phyloP scores from a whole-genome alignment of 2,797 vertebrate species.

The Taeniopygia guttata region DNA sequence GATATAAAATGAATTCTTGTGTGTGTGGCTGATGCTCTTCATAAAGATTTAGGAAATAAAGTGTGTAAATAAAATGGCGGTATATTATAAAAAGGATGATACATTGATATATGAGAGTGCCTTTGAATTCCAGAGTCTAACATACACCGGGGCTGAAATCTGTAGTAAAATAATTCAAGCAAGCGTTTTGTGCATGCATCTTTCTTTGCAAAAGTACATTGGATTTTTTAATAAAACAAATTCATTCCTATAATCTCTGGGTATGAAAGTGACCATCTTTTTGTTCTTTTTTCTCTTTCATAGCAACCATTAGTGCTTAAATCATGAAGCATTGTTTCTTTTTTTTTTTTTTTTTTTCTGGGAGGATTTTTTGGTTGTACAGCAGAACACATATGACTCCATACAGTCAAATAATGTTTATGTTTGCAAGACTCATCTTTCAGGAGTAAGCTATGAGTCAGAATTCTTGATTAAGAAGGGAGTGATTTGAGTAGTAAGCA shows the following conservation, averaged over 20 bases:
- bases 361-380: neutral
- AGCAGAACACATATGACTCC: neutral
- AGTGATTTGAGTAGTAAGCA: neutral
- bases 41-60: neutral
- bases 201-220: neutral
- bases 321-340: neutral
- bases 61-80: neutral
- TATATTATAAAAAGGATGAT: neutral
- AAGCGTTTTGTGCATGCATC: neutral
- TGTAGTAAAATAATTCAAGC: neutral
- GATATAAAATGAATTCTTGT: neutral
- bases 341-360: neutral
- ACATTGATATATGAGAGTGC: neutral
- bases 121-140: neutral
- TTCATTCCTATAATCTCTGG: neutral
- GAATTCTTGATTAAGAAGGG: neutral
- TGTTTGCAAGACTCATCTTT: neutral
- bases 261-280: neutral
- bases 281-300: neutral
- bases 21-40: neutral
- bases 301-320: neutral
- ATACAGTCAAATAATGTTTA: neutral
- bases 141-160: neutral
- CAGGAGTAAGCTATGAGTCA: neutral
- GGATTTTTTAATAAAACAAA: neutral